Evolutionary conservation across 2,888 invertebrate genomes (phyloP).

Genomic region (Xylocampa areola): DNA sequence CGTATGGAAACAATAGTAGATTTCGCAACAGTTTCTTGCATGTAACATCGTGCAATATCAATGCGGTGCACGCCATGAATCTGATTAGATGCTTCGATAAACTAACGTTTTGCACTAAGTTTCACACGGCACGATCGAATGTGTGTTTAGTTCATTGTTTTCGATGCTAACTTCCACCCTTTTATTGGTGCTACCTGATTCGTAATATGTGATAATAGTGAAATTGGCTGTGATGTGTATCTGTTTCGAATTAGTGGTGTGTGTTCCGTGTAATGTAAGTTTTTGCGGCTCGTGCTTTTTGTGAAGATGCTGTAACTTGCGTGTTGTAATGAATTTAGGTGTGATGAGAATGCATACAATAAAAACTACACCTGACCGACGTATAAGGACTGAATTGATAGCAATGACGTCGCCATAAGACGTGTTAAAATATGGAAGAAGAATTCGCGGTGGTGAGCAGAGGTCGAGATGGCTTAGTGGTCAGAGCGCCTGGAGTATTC

Average conservation of each 20-base stretch:
- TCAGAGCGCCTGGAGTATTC: no score
- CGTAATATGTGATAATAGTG: constrained; percentile 48
- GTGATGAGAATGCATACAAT: constrained; percentile 37
- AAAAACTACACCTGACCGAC: no score
- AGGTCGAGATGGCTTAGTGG: no score
- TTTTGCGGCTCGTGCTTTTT: constrained; percentile 50
- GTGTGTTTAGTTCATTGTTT: constrained; percentile 71
- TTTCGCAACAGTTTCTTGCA: constrained; percentile 70
- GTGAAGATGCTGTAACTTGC: constrained; percentile 23
- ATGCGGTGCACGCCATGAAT: constrained; percentile 69
- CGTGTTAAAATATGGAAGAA: no score
- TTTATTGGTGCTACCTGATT: constrained; percentile 51
- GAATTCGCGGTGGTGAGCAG: no score
- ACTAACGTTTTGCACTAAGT: constrained; percentile 64
- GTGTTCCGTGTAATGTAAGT: constrained; percentile 42
- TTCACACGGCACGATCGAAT: constrained; percentile 71
- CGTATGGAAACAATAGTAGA: constrained; percentile 74
- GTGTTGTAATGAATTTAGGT: constrained; percentile 44
- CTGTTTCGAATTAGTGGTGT: constrained; percentile 47
- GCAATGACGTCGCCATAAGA: no score
- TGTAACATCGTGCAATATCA: constrained; percentile 75
- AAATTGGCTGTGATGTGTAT: constrained; percentile 52
- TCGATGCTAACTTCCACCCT: constrained; percentile 62
- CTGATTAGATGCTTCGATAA: constrained; percentile 78
- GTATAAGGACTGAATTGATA: no score